Percentiles rank a stretch among this genome's conserved stretches.
Conservation (phyloP, 2,113 vertebrate species). For the Salvator merianae region DNA sequence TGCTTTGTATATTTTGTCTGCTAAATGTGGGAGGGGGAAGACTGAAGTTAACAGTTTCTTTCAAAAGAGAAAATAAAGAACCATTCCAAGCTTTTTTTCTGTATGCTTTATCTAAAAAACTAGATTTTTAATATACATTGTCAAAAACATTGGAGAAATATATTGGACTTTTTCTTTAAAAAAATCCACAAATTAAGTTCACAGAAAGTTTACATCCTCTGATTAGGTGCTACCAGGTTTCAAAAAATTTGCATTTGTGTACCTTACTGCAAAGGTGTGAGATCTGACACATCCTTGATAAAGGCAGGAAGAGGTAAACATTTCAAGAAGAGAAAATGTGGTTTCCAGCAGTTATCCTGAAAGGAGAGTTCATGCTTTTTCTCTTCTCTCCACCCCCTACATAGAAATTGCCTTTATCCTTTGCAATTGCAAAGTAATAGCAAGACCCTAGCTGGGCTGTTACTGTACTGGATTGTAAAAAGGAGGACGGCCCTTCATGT, state of each 20-base stretch:
- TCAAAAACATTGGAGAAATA: constrained; percentile 41
- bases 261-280: constrained; percentile 56
- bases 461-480: constrained; percentile 22
- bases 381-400: constrained; percentile 5
- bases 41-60: background rate
- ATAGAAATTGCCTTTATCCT: constrained; percentile 56
- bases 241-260: constrained; percentile 64
- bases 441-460: constrained; percentile 54
- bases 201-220: constrained; percentile 59
- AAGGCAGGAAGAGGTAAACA: constrained; percentile 56
- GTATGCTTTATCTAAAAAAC: background rate
- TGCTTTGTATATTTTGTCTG: background rate
- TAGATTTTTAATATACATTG: background rate
- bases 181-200: constrained; percentile 65
- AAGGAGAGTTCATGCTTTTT: constrained; percentile 32
- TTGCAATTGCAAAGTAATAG: constrained; percentile 57
- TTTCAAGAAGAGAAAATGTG: constrained; percentile 6
- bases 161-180: background rate
- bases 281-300: constrained; percentile 59
- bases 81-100: background rate
- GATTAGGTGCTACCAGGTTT: constrained; percentile 52
- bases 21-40: background rate
- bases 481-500: constrained; percentile 16
- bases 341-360: constrained; percentile 58
- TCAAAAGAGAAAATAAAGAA: background rate